Conservation (phyloP, 2,113 vertebrate genomes). For the Talpa occidentalis region DNA sequence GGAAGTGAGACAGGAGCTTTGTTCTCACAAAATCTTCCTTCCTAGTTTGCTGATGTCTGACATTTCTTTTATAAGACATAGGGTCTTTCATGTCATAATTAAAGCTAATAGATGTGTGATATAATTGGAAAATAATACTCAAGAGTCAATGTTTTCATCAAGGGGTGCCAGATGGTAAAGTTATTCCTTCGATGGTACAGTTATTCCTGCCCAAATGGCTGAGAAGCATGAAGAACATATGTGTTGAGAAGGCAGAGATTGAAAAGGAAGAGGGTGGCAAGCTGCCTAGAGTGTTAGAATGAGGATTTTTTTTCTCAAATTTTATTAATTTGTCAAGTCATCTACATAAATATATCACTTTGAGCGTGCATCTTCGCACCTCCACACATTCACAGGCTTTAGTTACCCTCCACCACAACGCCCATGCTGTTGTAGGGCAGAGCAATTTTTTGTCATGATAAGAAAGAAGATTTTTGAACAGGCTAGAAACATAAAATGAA, state of each 20-base stretch:
- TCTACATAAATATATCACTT: neutral
- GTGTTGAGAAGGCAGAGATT: neutral
- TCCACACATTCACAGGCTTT: too few relatives aligned
- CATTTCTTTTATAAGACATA: neutral
- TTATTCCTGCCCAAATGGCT: neutral
- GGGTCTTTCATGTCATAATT: neutral
- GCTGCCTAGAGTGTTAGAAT: neutral
- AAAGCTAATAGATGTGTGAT: neutral
- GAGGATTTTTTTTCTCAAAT: neutral
- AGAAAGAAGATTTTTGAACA: neutral
- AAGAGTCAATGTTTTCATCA: slow-evolving; percentile 1
- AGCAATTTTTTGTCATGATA: neutral
- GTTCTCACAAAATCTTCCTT: neutral
- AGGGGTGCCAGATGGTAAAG: neutral
- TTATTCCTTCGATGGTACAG: neutral
- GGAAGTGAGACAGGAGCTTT: neutral
- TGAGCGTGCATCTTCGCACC: too few relatives aligned
- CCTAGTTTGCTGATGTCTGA: neutral
- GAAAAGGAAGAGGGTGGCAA: neutral
- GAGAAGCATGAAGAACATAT: neutral
- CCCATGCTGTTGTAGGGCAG: too few relatives aligned
- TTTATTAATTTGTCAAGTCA: too few relatives aligned
- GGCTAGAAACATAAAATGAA: neutral
- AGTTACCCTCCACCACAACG: too few relatives aligned
- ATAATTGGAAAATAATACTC: neutral